Percentiles rank a stretch among this genome's conserved stretches.
These are phyloP conservation scores for Mechanitis mazaeus DNA, from an alignment of 2,888 invertebrate genomes.

Conservation along the genomic window DNA sequence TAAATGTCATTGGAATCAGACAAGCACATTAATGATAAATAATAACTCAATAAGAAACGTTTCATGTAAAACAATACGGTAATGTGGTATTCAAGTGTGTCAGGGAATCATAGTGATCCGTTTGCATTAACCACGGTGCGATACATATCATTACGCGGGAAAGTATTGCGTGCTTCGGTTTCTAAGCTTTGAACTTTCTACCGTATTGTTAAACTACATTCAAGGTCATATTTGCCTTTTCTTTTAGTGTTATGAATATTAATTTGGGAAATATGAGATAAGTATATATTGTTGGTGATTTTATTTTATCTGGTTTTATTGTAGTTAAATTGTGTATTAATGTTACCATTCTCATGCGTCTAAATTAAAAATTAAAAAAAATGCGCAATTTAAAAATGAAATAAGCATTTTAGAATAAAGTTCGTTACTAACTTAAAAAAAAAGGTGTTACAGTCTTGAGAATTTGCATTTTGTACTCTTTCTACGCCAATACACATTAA, in stretches of 20 bases:
- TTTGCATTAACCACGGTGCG: conserved; percentile 24
- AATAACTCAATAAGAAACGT: not conserved
- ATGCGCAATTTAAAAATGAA: no score
- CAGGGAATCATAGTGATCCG: conserved; percentile 21
- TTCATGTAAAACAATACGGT: conserved; percentile 1
- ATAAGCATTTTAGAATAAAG: no score
- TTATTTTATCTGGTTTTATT: no score
- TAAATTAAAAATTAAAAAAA: no score
- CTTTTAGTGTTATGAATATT: conserved; percentile 30
- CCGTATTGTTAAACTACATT: conserved; percentile 31
- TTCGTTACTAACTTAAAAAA: no score
- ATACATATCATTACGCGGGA: conserved; percentile 29
- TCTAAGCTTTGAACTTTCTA: conserved; percentile 40
- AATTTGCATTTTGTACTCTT: no score
- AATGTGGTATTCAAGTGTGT: conserved; percentile 12
- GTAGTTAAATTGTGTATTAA: no score
- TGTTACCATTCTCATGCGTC: no score
- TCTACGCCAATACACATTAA: no score
- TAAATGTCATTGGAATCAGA: no score
- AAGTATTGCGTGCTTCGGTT: conserved; percentile 39
- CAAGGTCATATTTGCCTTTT: conserved; percentile 36
- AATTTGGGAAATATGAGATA: not conserved
- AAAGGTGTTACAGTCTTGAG: no score
- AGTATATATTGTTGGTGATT: not conserved
- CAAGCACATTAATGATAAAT: not conserved